Evolutionary conservation across 2,888 invertebrate genomes (phyloP).

Genomic region (Papilio demoleus): DNA sequence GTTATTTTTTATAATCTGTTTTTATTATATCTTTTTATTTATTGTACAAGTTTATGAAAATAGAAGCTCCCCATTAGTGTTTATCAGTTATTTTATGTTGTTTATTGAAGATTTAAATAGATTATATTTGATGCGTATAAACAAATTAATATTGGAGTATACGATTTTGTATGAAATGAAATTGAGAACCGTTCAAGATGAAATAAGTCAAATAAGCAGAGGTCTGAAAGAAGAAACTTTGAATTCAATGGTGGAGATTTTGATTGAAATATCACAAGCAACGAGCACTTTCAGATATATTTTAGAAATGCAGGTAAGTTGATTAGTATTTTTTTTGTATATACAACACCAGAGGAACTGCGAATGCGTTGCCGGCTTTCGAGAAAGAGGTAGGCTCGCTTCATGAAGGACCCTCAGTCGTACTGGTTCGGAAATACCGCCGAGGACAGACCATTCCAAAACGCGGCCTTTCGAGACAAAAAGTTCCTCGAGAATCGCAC

Average conservation of each 20-base stretch:
- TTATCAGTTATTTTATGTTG: neutral
- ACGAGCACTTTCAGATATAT: neutral
- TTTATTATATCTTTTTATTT: neutral
- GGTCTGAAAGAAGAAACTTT: neutral
- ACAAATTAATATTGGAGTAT: neutral
- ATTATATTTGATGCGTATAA: neutral
- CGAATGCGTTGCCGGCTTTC: no score
- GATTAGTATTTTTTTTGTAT: neutral
- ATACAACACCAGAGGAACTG: no score
- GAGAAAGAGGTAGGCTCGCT: no score
- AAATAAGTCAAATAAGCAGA: neutral
- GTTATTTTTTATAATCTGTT: neutral
- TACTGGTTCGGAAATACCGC: no score
- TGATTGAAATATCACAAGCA: neutral
- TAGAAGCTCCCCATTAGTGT: neutral
- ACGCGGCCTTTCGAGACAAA: no score
- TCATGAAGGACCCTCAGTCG: no score
- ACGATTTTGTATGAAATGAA: neutral
- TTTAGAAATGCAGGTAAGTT: neutral
- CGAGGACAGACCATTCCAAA: no score
- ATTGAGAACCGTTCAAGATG: neutral
- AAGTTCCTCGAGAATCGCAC: no score
- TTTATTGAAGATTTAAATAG: neutral
- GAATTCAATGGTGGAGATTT: neutral
- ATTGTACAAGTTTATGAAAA: neutral